These are phyloP conservation scores for Phrynocephalus vlangalii DNA, from an alignment of 2,797 vertebrate species.

Conservation along the genomic window DNA sequence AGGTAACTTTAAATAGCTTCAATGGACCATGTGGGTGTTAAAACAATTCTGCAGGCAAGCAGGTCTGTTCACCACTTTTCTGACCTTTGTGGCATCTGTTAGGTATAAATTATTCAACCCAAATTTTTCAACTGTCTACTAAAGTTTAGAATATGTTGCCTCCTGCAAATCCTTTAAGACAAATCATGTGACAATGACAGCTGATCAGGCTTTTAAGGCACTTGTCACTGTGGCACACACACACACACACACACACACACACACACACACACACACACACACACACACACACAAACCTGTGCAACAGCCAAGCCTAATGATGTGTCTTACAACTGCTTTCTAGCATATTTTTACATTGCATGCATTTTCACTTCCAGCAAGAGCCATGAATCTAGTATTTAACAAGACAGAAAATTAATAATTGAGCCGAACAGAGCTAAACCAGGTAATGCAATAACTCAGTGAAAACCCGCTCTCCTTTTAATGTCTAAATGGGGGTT, in stretches of 20 bases:
- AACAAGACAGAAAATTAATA: slow-evolving; percentile 87
- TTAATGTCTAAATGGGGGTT: slow-evolving; percentile 73
- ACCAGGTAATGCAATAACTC: slow-evolving; percentile 94
- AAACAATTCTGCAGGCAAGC: slow-evolving; percentile 34
- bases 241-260: slow-evolving; percentile 20
- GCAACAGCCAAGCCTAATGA: slow-evolving; percentile 54
- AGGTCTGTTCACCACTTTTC: slow-evolving; percentile 38
- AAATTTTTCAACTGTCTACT: slow-evolving; percentile 55
- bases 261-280: slow-evolving; percentile 37
- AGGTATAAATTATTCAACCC: slow-evolving; percentile 67
- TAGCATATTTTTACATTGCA: slow-evolving; percentile 75
- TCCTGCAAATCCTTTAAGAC: slow-evolving; percentile 57
- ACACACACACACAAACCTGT: slow-evolving; percentile 38
- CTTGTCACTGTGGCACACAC: slow-evolving; percentile 29
- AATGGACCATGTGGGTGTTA: slow-evolving; percentile 41
- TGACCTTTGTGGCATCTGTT: slow-evolving; percentile 52
- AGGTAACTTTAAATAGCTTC: slow-evolving; percentile 41
- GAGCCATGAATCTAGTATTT: slow-evolving; percentile 77
- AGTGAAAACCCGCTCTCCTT: slow-evolving; percentile 72
- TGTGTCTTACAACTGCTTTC: slow-evolving; percentile 69
- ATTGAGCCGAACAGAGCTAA: slow-evolving; percentile 89
- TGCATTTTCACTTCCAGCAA: slow-evolving; percentile 76
- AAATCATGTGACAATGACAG: slow-evolving; percentile 60
- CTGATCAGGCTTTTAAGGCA: slow-evolving; percentile 56
- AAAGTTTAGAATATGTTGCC: slow-evolving; percentile 55